Percentiles rank a stretch among this genome's conserved stretches.
Conservation (phyloP, 2,113 vertebrate species). For the Morone chrysops region DNA sequence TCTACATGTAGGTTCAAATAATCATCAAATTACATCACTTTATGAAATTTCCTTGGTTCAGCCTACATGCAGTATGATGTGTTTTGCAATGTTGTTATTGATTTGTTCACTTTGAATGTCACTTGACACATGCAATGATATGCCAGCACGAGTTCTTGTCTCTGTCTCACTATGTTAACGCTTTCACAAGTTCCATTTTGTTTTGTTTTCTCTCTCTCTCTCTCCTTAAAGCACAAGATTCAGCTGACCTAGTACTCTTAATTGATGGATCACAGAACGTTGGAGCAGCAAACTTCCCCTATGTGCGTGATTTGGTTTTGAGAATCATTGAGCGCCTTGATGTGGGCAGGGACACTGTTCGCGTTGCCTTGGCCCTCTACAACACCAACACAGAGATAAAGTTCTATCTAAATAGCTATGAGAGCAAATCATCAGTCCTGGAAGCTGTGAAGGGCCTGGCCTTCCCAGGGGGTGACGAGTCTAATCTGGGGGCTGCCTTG, state of each 20-base stretch:
- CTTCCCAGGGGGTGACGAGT: slow-evolving; percentile 87
- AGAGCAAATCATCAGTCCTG: slow-evolving; percentile 88
- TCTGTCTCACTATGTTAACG: slow-evolving; percentile 88
- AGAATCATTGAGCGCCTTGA: slow-evolving; percentile 93
- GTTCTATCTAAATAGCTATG: slow-evolving; percentile 91
- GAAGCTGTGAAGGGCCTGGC: slow-evolving; percentile 89
- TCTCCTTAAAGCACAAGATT: slow-evolving; percentile 92
- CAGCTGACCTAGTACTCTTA: slow-evolving; percentile 98
- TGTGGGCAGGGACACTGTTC: slow-evolving; percentile 90
- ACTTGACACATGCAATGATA: slow-evolving; percentile 85
- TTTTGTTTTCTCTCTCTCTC: slow-evolving; percentile 82
- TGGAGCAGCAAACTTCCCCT: slow-evolving; percentile 93
- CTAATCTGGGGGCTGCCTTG: slow-evolving; percentile 92
- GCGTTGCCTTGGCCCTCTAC: slow-evolving; percentile 93
- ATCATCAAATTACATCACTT: not conserved
- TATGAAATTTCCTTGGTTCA: slow-evolving; percentile 85
- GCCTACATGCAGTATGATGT: slow-evolving; percentile 94
- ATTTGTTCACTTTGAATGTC: slow-evolving; percentile 90
- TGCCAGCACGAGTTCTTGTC: slow-evolving; percentile 85
- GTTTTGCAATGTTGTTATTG: slow-evolving; percentile 79
- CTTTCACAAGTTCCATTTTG: slow-evolving; percentile 96
- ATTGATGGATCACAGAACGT: slow-evolving; percentile 99
- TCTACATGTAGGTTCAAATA: not conserved
- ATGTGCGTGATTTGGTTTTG: slow-evolving; percentile 92
- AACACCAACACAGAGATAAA: slow-evolving; percentile 86